A percentile compares a stretch with the other conserved stretches of the same genome.
Conservation (phyloP, 2,113 vertebrate species). For the Gymnocephalus cernua region DNA sequence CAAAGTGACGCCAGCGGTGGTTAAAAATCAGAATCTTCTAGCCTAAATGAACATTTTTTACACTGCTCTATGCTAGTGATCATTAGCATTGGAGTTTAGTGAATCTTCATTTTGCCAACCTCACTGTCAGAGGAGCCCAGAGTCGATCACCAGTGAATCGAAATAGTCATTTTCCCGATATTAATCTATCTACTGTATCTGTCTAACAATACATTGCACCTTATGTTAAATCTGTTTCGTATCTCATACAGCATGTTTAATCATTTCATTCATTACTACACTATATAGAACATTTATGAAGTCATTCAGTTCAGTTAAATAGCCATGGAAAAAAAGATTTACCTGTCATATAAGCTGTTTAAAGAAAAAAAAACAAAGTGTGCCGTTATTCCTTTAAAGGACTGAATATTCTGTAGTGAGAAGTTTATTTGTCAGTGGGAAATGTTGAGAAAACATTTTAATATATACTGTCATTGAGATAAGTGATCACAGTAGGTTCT, state of each 20-base stretch:
- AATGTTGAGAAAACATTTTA: conserved; percentile 13
- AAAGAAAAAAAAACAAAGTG: conserved; percentile 30
- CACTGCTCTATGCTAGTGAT: neutral
- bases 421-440: conserved; percentile 50
- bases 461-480: conserved; percentile 39
- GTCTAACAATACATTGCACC: neutral
- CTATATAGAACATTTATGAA: neutral
- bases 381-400: conserved; percentile 43
- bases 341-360: conserved; percentile 22
- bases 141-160: neutral
- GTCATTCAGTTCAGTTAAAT: neutral
- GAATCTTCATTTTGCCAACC: neutral
- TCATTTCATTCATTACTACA: neutral
- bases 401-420: conserved; percentile 33
- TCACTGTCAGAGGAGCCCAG: neutral
- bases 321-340: conserved; percentile 1
- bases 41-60: neutral
- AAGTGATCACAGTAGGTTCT: conserved; percentile 29
- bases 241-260: neutral
- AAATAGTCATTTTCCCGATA: neutral
- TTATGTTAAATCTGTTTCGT: neutral
- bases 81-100: neutral
- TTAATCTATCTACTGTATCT: too few relatives aligned
- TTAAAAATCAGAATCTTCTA: neutral
- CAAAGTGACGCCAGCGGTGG: neutral